phyloP scores from a whole-genome alignment of 2,888 invertebrate genomes.

The Geophilus truncorum region DNA sequence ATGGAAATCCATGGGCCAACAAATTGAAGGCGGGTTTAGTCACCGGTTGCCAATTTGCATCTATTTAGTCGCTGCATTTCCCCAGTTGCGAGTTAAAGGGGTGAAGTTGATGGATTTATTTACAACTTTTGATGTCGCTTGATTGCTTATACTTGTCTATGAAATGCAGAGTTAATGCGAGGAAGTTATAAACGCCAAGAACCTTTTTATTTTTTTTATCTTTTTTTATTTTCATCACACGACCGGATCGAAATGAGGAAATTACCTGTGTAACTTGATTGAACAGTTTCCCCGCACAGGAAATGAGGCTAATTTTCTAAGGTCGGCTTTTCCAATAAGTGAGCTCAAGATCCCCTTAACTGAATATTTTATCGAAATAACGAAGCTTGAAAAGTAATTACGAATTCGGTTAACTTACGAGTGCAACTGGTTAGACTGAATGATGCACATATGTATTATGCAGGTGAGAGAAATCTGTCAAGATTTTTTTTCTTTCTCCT shows the following conservation, averaged over 20 bases:
- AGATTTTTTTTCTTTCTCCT: not conserved
- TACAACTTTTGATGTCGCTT: constrained; percentile 6
- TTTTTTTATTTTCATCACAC: not conserved
- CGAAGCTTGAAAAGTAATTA: not conserved
- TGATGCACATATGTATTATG: not conserved
- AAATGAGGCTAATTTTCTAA: constrained; percentile 11
- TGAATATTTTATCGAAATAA: not conserved
- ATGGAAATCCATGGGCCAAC: constrained; percentile 28
- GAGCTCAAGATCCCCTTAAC: not conserved
- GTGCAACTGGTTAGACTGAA: too few species aligned
- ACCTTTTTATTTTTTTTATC: not conserved
- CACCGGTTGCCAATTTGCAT: constrained; percentile 27
- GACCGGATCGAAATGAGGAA: constrained; percentile 12
- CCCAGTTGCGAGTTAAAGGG: constrained; percentile 17
- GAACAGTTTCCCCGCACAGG: not conserved
- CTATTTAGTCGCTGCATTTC: constrained; percentile 27
- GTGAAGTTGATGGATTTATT: constrained; percentile 16
- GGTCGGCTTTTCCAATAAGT: not conserved
- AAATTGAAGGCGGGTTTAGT: constrained; percentile 28
- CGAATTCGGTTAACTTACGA: too few species aligned
- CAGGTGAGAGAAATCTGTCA: not conserved
- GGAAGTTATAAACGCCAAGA: constrained; percentile 3
- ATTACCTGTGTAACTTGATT: constrained; percentile 22
- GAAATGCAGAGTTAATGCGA: not conserved
- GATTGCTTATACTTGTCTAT: not conserved